Percentiles rank a stretch among this genome's conserved stretches.
phyloP scores from a whole-genome alignment of 2,797 vertebrate species.

The Hozukius guyotensis region DNA sequence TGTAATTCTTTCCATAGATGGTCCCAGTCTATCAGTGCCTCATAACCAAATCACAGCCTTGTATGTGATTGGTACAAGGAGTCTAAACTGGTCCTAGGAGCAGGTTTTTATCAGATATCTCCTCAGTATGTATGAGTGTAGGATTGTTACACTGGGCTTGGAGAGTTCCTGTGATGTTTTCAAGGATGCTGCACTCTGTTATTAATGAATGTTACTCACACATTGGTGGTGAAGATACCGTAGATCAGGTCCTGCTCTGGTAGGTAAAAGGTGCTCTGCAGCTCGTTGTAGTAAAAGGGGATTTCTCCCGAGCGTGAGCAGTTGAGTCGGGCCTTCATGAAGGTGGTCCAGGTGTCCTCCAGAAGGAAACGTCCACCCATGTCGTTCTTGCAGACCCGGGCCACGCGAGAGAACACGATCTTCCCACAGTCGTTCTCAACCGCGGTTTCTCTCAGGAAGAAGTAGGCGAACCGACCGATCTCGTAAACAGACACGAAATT shows the following conservation, averaged over 20 bases:
- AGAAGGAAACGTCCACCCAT: conserved; percentile 94
- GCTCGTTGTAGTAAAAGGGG: conserved; percentile 95
- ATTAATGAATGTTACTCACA: conserved; percentile 79
- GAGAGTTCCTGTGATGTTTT: not conserved
- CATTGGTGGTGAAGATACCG: conserved; percentile 96
- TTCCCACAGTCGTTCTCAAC: conserved; percentile 96
- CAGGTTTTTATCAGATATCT: not conserved
- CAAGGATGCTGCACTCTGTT: not conserved
- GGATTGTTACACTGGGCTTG: not conserved
- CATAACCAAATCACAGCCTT: not conserved
- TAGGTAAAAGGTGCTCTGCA: conserved; percentile 94
- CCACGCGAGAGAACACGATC: conserved; percentile 92
- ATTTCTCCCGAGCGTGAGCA: conserved; percentile 95
- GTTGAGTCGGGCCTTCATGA: conserved; percentile 97
- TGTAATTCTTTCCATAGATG: not conserved
- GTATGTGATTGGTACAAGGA: not conserved
- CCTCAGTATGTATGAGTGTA: not conserved
- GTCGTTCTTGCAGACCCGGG: conserved; percentile 95
- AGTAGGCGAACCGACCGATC: conserved; percentile 93
- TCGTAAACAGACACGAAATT: conserved; percentile 95
- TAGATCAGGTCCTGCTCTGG: conserved; percentile 94
- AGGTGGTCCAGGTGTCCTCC: conserved; percentile 98
- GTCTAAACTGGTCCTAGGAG: not conserved
- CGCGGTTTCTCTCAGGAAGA: conserved; percentile 94
- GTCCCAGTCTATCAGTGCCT: not conserved